Base-by-base conservation (phyloP, 2,888 invertebrate species). In the Dorcus parallelipipedus region DNA sequence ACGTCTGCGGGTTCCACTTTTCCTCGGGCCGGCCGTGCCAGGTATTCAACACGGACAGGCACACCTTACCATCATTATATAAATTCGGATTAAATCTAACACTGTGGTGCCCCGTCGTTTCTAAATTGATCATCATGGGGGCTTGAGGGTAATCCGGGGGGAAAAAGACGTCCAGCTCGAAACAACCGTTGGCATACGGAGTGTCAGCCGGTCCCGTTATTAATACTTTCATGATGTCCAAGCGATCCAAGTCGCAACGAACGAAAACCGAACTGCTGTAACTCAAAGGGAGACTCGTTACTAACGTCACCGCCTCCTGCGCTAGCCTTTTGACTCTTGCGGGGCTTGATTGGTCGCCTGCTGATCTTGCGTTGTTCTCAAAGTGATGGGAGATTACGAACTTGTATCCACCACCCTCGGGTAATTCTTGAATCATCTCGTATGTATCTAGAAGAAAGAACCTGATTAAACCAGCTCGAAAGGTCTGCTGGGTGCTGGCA, bases 11-110 rank as follows among this genome's bases (percentile, higher is more conserved):
- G 80, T 95, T 96, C 96, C 96, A 97, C 78, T 95, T 95, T 80
- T 97, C 97, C 80, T 96, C 96, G 23, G 96, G 96, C 54, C 95
- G 83, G 6, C 96, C 96, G 78, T 96, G 95, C 96, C 96, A 97
- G 2, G 96, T 97, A 80, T 96, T 96, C 65, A 97, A 83, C 64
- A 97, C 93, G 67, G 95, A 95, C 74, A 97, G 87, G 78, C 96
- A 97, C 60, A 91, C 92, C 83, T 96, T 96, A 64, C 96, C 96
- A 80, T 96, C 95, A 82, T 93, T 93, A 80, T 95, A 95, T 54
- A 95, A 83, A 84, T 95, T 95, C 62, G 95, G 95, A 84, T 95
- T 95, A 79, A 95, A 95, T 64, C 95, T 86, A 72, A 95, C 91
- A 33, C 91, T 89, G 76, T 91, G 93, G 65, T 89, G 90, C 67